These are phyloP conservation scores for Pemphigus obesinymphae DNA, from an alignment of 1,140 invertebrate genomes.

Conservation along the genomic window DNA sequence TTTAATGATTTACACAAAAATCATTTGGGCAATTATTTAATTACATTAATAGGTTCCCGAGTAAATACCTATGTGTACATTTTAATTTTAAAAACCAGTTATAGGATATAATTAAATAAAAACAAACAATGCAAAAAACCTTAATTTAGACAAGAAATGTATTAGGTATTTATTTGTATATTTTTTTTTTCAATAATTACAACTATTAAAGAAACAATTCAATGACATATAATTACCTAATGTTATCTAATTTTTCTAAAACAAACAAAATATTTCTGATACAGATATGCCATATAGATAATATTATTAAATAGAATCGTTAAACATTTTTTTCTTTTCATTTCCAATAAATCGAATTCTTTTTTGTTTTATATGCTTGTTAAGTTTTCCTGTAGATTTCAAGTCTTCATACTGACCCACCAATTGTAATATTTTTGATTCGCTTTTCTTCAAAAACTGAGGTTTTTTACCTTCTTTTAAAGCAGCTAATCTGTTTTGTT, in stretches of 20 bases:
- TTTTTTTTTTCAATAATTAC: no score
- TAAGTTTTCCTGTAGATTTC: conserved; percentile 21
- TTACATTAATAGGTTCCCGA: no score
- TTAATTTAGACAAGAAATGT: no score
- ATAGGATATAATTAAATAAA: no score
- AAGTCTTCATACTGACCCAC: conserved; percentile 23
- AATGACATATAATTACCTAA: no score
- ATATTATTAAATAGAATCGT: neutral
- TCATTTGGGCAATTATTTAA: no score
- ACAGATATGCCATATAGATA: neutral
- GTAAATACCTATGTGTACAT: no score
- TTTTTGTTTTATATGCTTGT: conserved; percentile 22
- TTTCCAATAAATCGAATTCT: neutral
- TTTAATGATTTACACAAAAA: no score
- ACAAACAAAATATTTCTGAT: neutral
- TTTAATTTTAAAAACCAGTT: no score
- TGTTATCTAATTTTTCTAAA: neutral
- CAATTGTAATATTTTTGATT: conserved; percentile 31
- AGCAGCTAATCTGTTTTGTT: neutral
- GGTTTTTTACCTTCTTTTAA: conserved; percentile 31
- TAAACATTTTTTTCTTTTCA: conserved; percentile 24
- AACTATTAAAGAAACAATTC: no score
- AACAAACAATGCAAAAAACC: no score
- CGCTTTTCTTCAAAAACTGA: conserved; percentile 22
- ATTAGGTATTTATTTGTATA: no score